Evolutionary conservation across 2,888 invertebrate genomes (phyloP).

Genomic region (Julus scanicus): DNA sequence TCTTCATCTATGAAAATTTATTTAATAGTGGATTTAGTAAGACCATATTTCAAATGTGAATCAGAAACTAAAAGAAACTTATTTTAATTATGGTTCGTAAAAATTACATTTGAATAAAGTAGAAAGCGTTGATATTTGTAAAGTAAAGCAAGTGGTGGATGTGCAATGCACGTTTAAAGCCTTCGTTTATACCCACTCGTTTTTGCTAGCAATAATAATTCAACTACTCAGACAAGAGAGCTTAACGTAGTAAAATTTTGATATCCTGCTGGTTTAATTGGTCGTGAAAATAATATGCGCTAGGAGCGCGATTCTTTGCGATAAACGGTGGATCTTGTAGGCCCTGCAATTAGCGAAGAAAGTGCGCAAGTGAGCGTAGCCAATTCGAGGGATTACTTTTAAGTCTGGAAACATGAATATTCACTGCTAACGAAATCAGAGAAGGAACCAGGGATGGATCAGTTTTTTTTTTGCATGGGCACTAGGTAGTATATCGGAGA

Average conservation of each 20-base stretch:
- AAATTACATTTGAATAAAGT: too few species aligned
- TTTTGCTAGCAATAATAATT: conserved; percentile 25
- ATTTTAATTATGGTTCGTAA: too few species aligned
- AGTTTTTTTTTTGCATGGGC: not conserved
- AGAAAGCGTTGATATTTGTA: too few species aligned
- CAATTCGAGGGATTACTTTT: conserved; percentile 12
- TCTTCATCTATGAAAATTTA: too few species aligned
- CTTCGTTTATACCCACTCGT: not conserved
- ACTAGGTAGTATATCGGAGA: too few species aligned
- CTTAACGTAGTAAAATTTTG: conserved; percentile 38
- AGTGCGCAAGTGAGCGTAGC: conserved; percentile 43
- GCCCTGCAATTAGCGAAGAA: conserved; percentile 45
- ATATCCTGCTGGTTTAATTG: conserved; percentile 41
- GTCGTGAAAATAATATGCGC: conserved; percentile 27
- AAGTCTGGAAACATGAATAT: conserved; percentile 42
- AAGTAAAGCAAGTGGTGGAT: not conserved
- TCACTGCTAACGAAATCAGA: conserved; percentile 24
- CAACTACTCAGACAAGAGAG: conserved; percentile 30
- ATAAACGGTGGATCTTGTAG: conserved; percentile 32
- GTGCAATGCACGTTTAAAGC: not conserved
- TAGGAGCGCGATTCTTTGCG: not conserved
- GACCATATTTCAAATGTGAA: too few species aligned
- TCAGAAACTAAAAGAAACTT: too few species aligned
- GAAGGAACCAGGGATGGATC: not conserved
- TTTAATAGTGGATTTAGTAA: too few species aligned